These are phyloP conservation scores for Neotoma lepida DNA, from an alignment of 2,113 vertebrate genomes.

Conservation along the genomic window DNA sequence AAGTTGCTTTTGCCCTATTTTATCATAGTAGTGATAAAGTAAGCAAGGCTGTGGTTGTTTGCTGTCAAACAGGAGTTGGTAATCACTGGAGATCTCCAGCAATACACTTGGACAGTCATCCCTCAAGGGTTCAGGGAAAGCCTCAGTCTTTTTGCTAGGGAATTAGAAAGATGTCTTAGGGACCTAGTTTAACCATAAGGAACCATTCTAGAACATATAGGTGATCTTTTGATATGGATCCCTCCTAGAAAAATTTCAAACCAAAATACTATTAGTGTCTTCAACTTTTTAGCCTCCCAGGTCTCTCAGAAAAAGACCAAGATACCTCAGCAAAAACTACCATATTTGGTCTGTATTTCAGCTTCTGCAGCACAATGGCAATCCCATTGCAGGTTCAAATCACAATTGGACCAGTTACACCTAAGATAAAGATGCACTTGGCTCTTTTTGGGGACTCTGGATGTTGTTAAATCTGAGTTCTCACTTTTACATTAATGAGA, in stretches of 20 bases:
- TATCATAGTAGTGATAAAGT: background rate
- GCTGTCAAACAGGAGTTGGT: background rate
- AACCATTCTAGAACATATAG: background rate
- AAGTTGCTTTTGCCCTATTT: background rate
- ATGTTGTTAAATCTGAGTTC: background rate
- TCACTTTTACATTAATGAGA: background rate
- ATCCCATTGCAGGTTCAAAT: background rate
- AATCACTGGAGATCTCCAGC: background rate
- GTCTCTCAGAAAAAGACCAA: background rate
- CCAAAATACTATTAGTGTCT: background rate
- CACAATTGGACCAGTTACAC: background rate
- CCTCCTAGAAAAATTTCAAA: background rate
- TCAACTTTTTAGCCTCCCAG: background rate
- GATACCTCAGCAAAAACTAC: background rate
- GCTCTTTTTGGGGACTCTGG: background rate
- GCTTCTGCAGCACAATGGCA: no score
- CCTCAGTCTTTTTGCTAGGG: background rate
- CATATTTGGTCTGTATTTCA: background rate
- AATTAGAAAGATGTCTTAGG: background rate
- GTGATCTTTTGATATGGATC: background rate
- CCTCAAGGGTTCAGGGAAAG: background rate
- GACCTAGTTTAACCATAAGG: background rate
- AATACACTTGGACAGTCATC: background rate
- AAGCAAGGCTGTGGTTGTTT: background rate
- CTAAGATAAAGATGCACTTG: background rate